Conservation (phyloP, 2,113 vertebrate genomes). For the Solea solea region DNA sequence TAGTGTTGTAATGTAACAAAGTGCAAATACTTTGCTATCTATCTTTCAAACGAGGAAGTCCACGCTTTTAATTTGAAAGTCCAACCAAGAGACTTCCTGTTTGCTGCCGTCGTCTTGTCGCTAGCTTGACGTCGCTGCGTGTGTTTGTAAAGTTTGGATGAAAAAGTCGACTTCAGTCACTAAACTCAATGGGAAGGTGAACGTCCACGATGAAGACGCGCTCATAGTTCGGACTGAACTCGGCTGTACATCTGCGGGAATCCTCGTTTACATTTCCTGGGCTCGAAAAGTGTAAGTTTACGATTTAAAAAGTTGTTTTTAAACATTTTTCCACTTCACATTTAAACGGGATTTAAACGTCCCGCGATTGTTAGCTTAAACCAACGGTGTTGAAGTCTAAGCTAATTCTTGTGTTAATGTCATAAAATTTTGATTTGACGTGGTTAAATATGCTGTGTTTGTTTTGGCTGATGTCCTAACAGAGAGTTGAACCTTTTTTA, state of each 20-base stretch:
- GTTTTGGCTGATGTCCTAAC: no score
- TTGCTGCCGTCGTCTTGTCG: not conserved
- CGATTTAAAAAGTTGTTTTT: no score
- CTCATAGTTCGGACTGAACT: constrained; percentile 28
- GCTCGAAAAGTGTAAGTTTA: constrained; percentile 17
- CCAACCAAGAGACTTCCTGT: rapidly evolving
- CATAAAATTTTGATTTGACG: no score
- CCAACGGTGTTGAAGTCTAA: no score
- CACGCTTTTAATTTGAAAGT: constrained; percentile 51
- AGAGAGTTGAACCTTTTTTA: no score
- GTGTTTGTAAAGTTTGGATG: not conserved
- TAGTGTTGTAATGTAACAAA: no score
- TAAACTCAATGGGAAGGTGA: constrained; percentile 45
- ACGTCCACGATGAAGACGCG: constrained; percentile 39
- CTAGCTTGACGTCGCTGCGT: constrained; percentile 11
- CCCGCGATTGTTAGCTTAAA: no score
- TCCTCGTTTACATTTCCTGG: not conserved
- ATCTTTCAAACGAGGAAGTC: not conserved
- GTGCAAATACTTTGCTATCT: no score
- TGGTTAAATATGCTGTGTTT: no score
- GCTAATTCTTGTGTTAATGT: no score
- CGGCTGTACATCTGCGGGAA: not conserved
- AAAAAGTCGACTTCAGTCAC: constrained; percentile 30
- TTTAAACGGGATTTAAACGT: no score
- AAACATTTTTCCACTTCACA: no score